phyloP scores from a whole-genome alignment of 2,888 invertebrate species.

The Auanema freiburgensis region DNA sequence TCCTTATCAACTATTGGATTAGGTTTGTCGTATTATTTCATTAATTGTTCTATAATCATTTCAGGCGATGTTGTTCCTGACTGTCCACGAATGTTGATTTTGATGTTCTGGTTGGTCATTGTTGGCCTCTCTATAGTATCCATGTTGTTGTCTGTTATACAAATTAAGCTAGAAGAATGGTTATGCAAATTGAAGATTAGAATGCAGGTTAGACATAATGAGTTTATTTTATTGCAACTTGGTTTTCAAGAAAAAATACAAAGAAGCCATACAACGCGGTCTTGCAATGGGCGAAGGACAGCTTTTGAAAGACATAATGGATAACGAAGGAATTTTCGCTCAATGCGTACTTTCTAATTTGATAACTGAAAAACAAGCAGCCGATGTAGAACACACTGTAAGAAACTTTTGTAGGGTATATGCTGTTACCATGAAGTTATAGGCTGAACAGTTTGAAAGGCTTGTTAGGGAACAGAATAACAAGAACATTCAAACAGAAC shows the following conservation, averaged over 20 bases:
- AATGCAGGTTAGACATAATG: conserved; percentile 36
- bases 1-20: conserved; percentile 93
- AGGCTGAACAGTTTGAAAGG: conserved; percentile 55
- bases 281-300: conserved; percentile 7
- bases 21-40: conserved; percentile 55
- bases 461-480: conserved; percentile 48
- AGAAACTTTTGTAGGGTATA: background rate
- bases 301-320: conserved; percentile 13
- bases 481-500: conserved; percentile 56
- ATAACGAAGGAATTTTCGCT: conserved; percentile 12
- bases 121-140: conserved; percentile 92
- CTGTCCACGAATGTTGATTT: conserved; percentile 85
- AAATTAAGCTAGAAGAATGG: conserved; percentile 64
- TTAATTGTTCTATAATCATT: conserved; percentile 3
- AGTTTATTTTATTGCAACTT: background rate
- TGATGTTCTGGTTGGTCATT: conserved; percentile 86
- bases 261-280: conserved; percentile 50
- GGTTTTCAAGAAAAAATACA: conserved; percentile 51
- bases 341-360: conserved; percentile 12
- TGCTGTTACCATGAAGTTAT: background rate
- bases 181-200: conserved; percentile 57
- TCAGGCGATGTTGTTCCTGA: conserved; percentile 67
- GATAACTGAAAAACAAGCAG: conserved; percentile 18
- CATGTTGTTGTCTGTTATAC: conserved; percentile 95
- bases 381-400: conserved; percentile 18